A percentile compares a stretch with the other conserved stretches of the same genome.
Evolutionary conservation across 2,888 invertebrate genomes (phyloP).

Genomic region (Athalia cordata): DNA sequence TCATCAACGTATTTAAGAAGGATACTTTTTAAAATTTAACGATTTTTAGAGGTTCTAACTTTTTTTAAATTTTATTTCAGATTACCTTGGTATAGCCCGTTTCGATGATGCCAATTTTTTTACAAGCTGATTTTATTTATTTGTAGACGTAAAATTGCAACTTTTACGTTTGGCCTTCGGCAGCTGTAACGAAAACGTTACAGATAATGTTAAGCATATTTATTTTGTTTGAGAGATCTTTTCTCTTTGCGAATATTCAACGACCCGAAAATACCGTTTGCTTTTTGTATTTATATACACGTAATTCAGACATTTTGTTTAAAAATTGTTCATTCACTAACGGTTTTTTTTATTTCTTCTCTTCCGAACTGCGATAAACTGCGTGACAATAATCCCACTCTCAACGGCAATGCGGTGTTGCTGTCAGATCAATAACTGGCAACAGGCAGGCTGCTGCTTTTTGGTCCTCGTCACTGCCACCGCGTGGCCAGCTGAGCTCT

Average conservation of each 20-base stretch:
- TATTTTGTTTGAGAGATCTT: background rate
- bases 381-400: slow-evolving; percentile 39
- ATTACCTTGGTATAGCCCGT: no score
- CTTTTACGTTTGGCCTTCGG: slow-evolving; percentile 15
- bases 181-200: slow-evolving; percentile 30
- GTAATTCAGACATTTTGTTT: slow-evolving; percentile 39
- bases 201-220: slow-evolving; percentile 22
- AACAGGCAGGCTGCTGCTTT: slow-evolving; percentile 65
- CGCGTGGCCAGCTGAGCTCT: slow-evolving; percentile 40
- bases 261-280: slow-evolving; percentile 32
- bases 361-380: slow-evolving; percentile 27
- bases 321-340: background rate
- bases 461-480: slow-evolving; percentile 44
- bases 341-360: background rate
- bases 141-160: no score
- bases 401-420: slow-evolving; percentile 72
- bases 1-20: no score
- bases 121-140: no score
- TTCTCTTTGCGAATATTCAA: slow-evolving; percentile 2
- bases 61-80: no score
- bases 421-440: slow-evolving; percentile 73
- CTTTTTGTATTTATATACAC: slow-evolving; percentile 22
- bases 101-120: no score
- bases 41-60: no score
- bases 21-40: no score